Evolutionary conservation across 2,797 vertebrate genomes (phyloP), one percentile per base, ranked within the genome.

Genomic region (Poliocrania exsul): DNA sequence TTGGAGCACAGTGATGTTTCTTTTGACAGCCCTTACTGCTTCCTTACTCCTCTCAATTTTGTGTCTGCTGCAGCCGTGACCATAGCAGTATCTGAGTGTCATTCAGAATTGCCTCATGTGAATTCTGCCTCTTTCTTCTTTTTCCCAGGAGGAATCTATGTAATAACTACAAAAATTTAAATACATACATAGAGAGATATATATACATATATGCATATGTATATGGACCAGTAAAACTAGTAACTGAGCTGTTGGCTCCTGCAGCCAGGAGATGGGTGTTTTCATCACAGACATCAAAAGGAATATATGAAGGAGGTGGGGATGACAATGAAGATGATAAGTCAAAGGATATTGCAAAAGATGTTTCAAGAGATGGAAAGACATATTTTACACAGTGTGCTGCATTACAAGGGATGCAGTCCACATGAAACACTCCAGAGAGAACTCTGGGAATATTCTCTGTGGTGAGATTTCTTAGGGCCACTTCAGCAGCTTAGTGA

Each of bases 201-300:
- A 33, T 67, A 74, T 3, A 13, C 33, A 50, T 35, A 37, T 5
- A 64, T 82, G 71, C 79, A 62, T 74, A 88, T 81, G 66, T 57
- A 88, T 79, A 54, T 4, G 7, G 42, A 42, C 40, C 66, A 53
- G 92, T 7, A 40, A 33, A 64, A 78, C 21, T 35, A 28, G 89
- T 14, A 26, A 64, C 60, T 7, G 57, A 40, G 73, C 44, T 40
- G 37, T 62, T 62, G 42, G 77, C 64, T 93, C 88, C 69, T 85
- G 87, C 70, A 78, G 86, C 74, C 81, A 58, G 44, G 47, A 88
- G 86, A 66, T 13, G 74, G 37, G 47, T 57, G 70, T 91, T 94
- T 81, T 86, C 82, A 84, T 77, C 70, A 66, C 51, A 87, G 78
- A 84, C 73, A 81, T 81, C 80, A 95, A 90, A 93, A 72, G 86